Evolutionary conservation across 2,888 invertebrate genomes (phyloP), one percentile per base, ranked within the genome.

Genomic region (Drosophila anomelani): DNA sequence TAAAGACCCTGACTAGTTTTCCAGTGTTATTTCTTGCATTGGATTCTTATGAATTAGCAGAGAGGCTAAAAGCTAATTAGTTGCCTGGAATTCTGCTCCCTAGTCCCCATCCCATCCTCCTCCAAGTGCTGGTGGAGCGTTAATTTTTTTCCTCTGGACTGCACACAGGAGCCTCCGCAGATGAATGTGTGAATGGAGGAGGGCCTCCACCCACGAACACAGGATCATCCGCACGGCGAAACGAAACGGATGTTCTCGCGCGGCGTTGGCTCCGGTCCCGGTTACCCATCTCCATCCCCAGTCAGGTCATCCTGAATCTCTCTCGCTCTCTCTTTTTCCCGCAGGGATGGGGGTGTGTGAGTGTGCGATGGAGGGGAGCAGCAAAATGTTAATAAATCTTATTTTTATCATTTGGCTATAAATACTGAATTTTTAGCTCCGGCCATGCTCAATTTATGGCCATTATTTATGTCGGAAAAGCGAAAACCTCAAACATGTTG

Each of bases 361-460:
- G n/a, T 41, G 57, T 72, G 69, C 70, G 62, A 34, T 13, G 67
- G 63, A 76, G 75, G 85, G 79, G 83, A 53, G 79, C 83, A 82
- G 82, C 86, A 80, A 87, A 91, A 92, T 91, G 92, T 92, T 92
- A 92, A 92, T 92, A 92, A 92, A 92, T 92, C 92, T 92, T 91
- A 92, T 92, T 92, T 92, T 92, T 92, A 92, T 92, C 92, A 92
- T 92, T 91, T 80, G 91, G 91, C 92, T 91, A 92, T 92, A 92
- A 92, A 92, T 92, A 92, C 91, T 92, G 92, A 92, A 92, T 92
- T 92, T 92, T 92, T 92, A 92, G 92, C 85, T 85, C 85, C 85
- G 85, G 85, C 92, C 92, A 91, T 91, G 91, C 91, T 90, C 92
- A 91, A 92, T 92, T 92, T 92, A 92, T 92, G 92, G 90, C 91